Evolutionary conservation across 2,113 vertebrate species (phyloP), one percentile per base, ranked within the genome.

Genomic region (Gnathonemus echidnorhynchus): DNA sequence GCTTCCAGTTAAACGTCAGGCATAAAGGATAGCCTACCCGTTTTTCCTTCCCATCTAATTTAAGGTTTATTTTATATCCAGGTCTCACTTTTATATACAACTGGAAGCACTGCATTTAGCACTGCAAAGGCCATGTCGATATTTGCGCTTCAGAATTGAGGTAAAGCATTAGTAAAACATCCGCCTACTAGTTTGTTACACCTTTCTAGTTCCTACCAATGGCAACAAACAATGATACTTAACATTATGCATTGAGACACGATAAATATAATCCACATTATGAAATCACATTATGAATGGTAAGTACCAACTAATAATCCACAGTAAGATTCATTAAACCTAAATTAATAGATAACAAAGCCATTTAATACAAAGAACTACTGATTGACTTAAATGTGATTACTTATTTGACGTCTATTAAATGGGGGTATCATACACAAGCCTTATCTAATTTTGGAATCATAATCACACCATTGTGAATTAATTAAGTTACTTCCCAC

Each of bases 361-460:
- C 52, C 53, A 27, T 21, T 46, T 53, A 88, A 66, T 53, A 87
- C 7, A 56, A 35, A 58, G 35, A 27, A 87, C 17, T 87, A 31
- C 31, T 46, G 87, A 62, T 88, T 58, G 53, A 62, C 42, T 88
- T n/a, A 62, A 58, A 62, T 88, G 31, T 88, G 52, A 88, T 39
- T 24, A 46, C 19, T n/a, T 66, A 45, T 66, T 45, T 88, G 19
- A 87, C 8, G 50, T 35, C 11, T 19, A 9, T 87, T 50, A 85
- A 85, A 85, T n/a, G 42, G 45, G 42, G 39, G 45, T 46, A 46
- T 85, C 83, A 85, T 45, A 5, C 42, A 46, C 21, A 48, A 24
- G 21, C 15, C 31, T 77, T 77, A 19, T 35, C 27, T 19, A 24
- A 77, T 77, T 77, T 77, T 10, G 11, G 5, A 80, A 80, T 39